Base-by-base conservation (phyloP, 2,888 invertebrate species). In the Poecilus cupreus region DNA sequence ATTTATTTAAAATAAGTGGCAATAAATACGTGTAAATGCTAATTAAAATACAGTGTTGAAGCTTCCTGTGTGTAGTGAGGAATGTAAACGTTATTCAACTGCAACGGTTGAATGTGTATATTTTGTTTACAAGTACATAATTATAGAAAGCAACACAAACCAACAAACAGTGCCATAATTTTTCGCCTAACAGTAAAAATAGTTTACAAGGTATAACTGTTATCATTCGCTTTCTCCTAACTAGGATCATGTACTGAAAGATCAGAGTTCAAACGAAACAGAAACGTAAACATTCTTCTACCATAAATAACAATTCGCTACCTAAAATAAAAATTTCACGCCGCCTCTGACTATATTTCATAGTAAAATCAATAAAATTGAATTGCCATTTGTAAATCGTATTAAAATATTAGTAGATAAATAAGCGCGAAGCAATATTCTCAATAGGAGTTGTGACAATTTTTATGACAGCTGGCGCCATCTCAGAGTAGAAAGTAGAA, bases 171-270 rank as follows among this genome's bases (percentile, higher is more conserved):
- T 54, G n/a, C 54, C 75, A 75, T 54, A 16, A 32, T 75, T 75
- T 74, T 75, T 51, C 32, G 10, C 3, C 37, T 54, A 16, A 11
- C 11, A 37, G 16, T 51, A 75, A 75, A 75, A 75, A 75, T 75
- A 75, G 26, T 75, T 75, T 75, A 54, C 54, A 54, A 75, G 22
- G 49, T 72, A 72, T 20, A 72, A 77, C 54, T 77, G 76, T 77
- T 77, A 77, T 77, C 57, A 39, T 24, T 57, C 39, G 39, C 78
- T 78, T 78, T 78, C 78, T 78, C 78, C 26, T 24, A 75, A 60
- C 26, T 60, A 60, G 60, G 37, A 77, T 77, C 39, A 60, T 77
- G 24, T 11, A 26, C 24, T 49, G 16, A 64, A 78, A 78, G 78
- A 43, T 78, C 78, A 78, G 13, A 78, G 78, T 39, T 78, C 78